A percentile compares a stretch with the other conserved stretches of the same genome.
These are phyloP conservation scores for Operophtera brumata DNA, from an alignment of 2,888 invertebrate genomes.

Conservation along the genomic window DNA sequence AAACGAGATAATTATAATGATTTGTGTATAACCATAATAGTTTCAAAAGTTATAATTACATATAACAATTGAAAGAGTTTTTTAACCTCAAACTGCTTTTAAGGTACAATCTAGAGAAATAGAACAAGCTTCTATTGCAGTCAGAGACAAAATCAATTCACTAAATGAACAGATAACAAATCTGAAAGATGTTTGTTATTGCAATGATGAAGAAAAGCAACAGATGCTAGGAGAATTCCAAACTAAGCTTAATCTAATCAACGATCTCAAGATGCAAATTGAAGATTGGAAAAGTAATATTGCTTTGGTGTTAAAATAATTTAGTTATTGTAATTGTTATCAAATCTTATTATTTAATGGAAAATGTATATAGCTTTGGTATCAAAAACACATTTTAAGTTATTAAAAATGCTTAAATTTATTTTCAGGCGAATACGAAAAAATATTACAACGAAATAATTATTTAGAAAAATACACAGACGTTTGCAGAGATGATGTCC, in stretches of 20 bases:
- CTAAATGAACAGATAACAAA: slow-evolving; percentile 61
- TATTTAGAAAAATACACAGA: slow-evolving; percentile 57
- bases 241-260: slow-evolving; percentile 56
- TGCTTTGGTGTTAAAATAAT: background rate
- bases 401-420: background rate
- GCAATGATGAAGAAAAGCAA: slow-evolving; percentile 65
- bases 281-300: slow-evolving; percentile 66
- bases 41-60: no score
- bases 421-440: slow-evolving; percentile 56
- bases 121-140: slow-evolving; percentile 43
- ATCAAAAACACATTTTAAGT: no score
- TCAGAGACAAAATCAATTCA: slow-evolving; percentile 61
- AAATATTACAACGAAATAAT: slow-evolving; percentile 50
- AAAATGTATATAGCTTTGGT: no score
- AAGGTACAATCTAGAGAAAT: slow-evolving; percentile 31
- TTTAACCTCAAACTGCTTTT: slow-evolving; percentile 18
- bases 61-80: slow-evolving; percentile 10
- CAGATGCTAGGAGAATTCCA: slow-evolving; percentile 55
- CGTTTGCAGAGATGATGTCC: slow-evolving; percentile 45
- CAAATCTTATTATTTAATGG: no score
- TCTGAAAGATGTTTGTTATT: slow-evolving; percentile 54
- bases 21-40: no score
- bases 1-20: no score
- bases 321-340: background rate
- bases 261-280: slow-evolving; percentile 58